Evolutionary conservation across 2,888 invertebrate species (phyloP), one percentile per base, ranked within the genome.

Genomic region (Xestia rhomboidea): DNA sequence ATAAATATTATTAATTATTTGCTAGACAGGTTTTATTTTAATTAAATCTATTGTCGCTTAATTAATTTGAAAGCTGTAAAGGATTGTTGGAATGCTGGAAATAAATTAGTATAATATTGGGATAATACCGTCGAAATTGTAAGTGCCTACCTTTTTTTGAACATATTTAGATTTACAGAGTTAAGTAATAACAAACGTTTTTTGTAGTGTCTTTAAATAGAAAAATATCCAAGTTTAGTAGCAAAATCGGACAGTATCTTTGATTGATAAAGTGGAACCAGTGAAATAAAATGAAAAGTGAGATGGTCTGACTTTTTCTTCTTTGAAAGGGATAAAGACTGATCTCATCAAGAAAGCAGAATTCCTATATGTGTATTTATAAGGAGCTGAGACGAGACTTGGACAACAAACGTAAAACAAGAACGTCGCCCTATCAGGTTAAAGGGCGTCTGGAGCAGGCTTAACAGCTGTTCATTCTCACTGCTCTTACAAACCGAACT

Each of bases 381-480:
- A 72, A 27, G 27, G 10, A 57, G 54, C 41, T 57, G 41, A 57
- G 57, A 73, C 27, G 21, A 70, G 13, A 67, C 54, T 67, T 34
- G 38, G 66, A 70, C 67, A 51, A 68, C 46, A 69, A 27, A 67
- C 49, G 69, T 41, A 51, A 57, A 83, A 57, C 62, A 57, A 51
- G 62, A 79, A 54, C 57, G 49, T 70, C 54, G 44, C 27, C 64
- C 38, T 64, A 83, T 68, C 83, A 66, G 73, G 69, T 73, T 69
- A 68, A 73, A 73, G 34, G 51, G 57, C 63, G 81, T 80, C 74
- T 67, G 62, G 49, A 75, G 62, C 24, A 71, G 72, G 44, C 57
- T 71, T 68, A 38, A 34, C 84, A 84, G 82, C 79, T 79, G 78
- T 64, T 66, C 5, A 83, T 83, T 83, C 81, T 73, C 81, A 83